Evolutionary conservation across 2,797 vertebrate species (phyloP), one percentile per base, ranked within the genome.

Genomic region (Nasua narica): DNA sequence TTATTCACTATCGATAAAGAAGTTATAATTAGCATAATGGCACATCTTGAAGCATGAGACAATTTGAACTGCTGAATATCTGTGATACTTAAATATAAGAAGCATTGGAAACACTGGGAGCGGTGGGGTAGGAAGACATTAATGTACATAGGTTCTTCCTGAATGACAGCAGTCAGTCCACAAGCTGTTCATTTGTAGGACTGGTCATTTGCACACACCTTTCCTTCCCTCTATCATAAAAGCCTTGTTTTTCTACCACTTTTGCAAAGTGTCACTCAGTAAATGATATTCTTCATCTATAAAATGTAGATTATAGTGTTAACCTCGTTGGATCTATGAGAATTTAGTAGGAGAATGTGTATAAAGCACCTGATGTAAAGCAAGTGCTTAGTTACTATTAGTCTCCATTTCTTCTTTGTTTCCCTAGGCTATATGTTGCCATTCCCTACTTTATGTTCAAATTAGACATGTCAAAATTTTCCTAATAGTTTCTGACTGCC

Each of bases 1-100:
- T 83, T 79, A 96, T 79, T 93, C 48, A 67, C 43, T 25, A 91
- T 69, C 89, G 91, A 56, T 87, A 78, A 92, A 74, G 72, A 74
- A 60, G 69, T 82, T 91, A 77, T 96, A 92, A 95, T 96, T 88
- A 95, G 92, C 54, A 78, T 74, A 83, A 91, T 83, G 67, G 12
- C 4, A 14, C 65, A 70, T 76, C 67, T 94, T 93, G 25, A 96
- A 95, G 74, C 81, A 70, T 93, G 87, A 89, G 32, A 52, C 79
- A 54, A 67, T 91, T 91, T 35, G 87, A 43, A 92, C 46, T 83
- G 48, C 32, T 43, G 48, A 69, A 52, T 91, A 70, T 88, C 72
- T 87, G 82, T 85, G 15, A 90, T 62, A 65, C 4, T 54, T 50
- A 72, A 91, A 43, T 84, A n/a, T 62, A 32, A 91, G 52, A 87